These are phyloP conservation scores for Patiria pectinifera DNA, from an alignment of 53 echinoderm and acorn worm species.

Conservation along the genomic window DNA sequence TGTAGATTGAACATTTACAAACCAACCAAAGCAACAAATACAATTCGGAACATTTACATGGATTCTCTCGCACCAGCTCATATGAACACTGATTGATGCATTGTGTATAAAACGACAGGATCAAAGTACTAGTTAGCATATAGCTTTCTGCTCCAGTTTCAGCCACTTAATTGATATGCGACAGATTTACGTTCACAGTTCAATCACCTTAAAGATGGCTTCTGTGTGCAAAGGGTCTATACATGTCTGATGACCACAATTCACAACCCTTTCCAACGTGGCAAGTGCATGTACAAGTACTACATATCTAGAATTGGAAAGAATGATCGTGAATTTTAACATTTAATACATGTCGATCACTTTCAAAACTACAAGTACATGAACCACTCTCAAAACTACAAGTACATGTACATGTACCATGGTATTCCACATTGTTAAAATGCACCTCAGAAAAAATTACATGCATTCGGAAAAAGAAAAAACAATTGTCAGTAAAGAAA, in stretches of 20 bases:
- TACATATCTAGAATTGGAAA: not conserved
- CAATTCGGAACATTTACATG: not conserved
- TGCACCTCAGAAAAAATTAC: too few species aligned
- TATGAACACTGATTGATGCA: not conserved
- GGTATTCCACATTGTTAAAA: not conserved
- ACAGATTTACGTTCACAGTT: too few species aligned
- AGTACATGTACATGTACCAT: not conserved
- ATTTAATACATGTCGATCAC: not conserved
- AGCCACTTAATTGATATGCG: too few species aligned
- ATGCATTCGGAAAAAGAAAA: too few species aligned
- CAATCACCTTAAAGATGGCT: too few species aligned
- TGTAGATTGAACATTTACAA: too few species aligned
- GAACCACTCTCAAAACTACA: not conserved
- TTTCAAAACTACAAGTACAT: not conserved
- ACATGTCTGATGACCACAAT: not conserved
- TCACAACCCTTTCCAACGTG: not conserved
- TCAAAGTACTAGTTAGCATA: too few species aligned
- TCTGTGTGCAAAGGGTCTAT: not conserved
- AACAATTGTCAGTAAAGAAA: too few species aligned
- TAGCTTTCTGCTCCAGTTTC: too few species aligned
- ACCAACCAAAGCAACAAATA: too few species aligned
- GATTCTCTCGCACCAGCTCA: not conserved
- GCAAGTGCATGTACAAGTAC: too few species aligned
- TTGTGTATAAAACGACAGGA: too few species aligned
- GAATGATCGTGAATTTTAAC: not conserved